Percentiles rank a stretch among this genome's conserved stretches.
Evolutionary conservation across 2,888 invertebrate genomes (phyloP).

Genomic region (Trissolcus brochymenae): DNA sequence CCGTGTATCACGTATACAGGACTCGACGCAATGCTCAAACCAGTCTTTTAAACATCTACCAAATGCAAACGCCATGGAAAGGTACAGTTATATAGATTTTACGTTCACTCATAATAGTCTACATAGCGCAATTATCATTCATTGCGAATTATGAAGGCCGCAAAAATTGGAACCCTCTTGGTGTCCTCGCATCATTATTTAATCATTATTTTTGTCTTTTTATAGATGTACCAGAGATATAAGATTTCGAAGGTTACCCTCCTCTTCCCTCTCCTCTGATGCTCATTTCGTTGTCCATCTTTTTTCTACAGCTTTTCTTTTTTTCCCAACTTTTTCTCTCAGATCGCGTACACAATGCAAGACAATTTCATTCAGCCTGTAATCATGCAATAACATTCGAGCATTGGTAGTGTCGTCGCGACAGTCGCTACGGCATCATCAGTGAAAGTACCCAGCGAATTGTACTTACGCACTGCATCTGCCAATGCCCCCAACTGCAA

Average conservation of each 20-base stretch:
- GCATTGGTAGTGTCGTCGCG: conserved; percentile 33
- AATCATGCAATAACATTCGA: conserved; percentile 27
- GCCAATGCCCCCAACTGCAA: conserved; percentile 66
- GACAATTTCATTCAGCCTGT: conserved; percentile 2
- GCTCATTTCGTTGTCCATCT: too few relatives aligned
- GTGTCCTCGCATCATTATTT: background rate
- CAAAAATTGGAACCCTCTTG: background rate
- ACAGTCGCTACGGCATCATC: conserved; percentile 56
- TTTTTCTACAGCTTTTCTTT: too few relatives aligned
- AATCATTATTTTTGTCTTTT: background rate
- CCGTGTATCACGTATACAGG: conserved; percentile 11
- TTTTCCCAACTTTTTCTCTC: too few relatives aligned
- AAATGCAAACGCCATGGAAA: conserved; percentile 43
- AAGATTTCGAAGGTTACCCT: background rate
- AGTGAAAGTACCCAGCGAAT: conserved; percentile 61
- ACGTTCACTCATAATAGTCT: conserved; percentile 19
- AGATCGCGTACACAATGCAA: too few relatives aligned
- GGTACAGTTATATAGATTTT: conserved; percentile 23
- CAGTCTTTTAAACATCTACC: conserved; percentile 29
- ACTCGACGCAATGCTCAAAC: conserved; percentile 34
- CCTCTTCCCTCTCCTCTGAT: too few relatives aligned
- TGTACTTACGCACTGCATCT: conserved; percentile 66
- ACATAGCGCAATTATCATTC: conserved; percentile 25
- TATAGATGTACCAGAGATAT: background rate
- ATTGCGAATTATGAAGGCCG: conserved; percentile 12